Conservation (phyloP, 2,888 invertebrate genomes). For the Cosmopolites sordidus region DNA sequence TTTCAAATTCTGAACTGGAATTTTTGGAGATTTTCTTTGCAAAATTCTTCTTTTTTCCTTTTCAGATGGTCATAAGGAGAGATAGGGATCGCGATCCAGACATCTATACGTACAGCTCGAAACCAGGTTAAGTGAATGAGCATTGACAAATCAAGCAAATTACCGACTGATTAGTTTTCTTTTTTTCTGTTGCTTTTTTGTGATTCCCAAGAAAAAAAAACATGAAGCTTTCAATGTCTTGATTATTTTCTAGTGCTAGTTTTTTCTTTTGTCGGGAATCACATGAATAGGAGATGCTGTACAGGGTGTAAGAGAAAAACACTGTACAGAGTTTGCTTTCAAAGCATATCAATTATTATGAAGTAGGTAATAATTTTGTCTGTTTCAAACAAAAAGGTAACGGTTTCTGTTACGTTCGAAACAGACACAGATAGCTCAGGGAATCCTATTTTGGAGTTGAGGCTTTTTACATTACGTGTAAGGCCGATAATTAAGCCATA, state of each 20-base stretch:
- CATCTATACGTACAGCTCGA: constrained; percentile 43
- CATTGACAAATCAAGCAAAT: constrained; percentile 39
- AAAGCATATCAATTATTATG: not conserved
- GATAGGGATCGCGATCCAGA: constrained; percentile 36
- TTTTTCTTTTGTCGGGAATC: too few relatives aligned
- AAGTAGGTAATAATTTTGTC: not conserved
- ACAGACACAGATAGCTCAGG: not conserved
- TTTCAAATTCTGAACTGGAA: too few relatives aligned
- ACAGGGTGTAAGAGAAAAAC: too few relatives aligned
- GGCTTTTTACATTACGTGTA: constrained; percentile 19
- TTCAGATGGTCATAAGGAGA: constrained; percentile 42
- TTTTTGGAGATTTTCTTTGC: too few relatives aligned
- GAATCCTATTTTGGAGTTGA: not conserved
- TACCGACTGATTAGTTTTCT: not conserved
- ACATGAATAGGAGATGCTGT: too few relatives aligned
- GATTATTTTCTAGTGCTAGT: too few relatives aligned
- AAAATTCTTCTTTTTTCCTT: constrained; percentile 21
- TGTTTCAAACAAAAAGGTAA: not conserved
- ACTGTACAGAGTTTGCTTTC: not conserved
- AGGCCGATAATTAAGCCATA: constrained; percentile 39
- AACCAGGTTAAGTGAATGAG: constrained; percentile 57
- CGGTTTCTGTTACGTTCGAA: not conserved
- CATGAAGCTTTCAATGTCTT: too few relatives aligned
- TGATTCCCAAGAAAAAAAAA: too few relatives aligned
- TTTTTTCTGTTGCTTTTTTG: too few relatives aligned